A percentile compares a stretch with the other conserved stretches of the same genome.
These are phyloP conservation scores for Halocynthia roretzi DNA, from an alignment of 23 tunicate species.

Conservation along the genomic window DNA sequence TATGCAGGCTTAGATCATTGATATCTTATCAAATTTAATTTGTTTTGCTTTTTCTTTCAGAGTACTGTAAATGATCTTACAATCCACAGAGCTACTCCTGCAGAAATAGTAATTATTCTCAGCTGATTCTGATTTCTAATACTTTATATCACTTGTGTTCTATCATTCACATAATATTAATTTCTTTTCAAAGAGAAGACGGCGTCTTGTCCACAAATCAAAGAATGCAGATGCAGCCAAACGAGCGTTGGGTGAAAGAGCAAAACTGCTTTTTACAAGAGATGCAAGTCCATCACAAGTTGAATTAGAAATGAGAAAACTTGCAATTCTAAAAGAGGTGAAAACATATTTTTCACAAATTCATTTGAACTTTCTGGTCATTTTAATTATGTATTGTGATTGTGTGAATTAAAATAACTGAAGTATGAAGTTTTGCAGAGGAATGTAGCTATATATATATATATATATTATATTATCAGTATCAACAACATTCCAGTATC, in stretches of 20 bases:
- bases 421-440: too few relatives aligned
- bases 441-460: too few relatives aligned
- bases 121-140: not conserved
- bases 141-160: not conserved
- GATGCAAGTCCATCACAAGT: constrained; percentile 81
- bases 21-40: not conserved
- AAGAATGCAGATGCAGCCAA: constrained; percentile 85
- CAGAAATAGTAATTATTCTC: constrained; percentile 54
- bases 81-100: constrained; percentile 79
- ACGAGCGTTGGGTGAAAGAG: constrained; percentile 50
- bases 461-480: too few relatives aligned
- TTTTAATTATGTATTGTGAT: too few relatives aligned
- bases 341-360: not conserved
- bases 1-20: not conserved
- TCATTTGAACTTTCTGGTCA: too few relatives aligned
- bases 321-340: constrained; percentile 81
- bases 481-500: too few relatives aligned
- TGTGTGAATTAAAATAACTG: too few relatives aligned
- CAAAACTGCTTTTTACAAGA: constrained; percentile 55
- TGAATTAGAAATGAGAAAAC: constrained; percentile 83
- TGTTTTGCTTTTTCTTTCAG: constrained; percentile 20
- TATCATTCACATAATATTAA: not conserved
- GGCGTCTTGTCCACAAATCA: constrained; percentile 58
- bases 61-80: constrained; percentile 65
- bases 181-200: constrained; percentile 28